Evolutionary conservation across 2,797 vertebrate genomes (phyloP), one percentile per base, ranked within the genome.

Genomic region (Notolepis coatsorum): DNA sequence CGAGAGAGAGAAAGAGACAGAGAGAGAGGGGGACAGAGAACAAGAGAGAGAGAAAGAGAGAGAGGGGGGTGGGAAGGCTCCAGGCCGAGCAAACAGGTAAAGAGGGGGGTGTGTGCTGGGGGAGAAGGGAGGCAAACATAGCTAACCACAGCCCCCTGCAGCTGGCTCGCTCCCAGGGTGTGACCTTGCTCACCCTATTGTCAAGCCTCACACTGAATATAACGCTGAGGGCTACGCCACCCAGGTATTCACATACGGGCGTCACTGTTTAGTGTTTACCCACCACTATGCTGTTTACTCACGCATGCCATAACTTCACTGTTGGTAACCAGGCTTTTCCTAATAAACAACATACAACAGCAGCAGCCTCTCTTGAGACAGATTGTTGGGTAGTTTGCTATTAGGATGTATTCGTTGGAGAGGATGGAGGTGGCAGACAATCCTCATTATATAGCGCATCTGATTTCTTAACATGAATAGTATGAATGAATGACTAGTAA

Each of bases 121-220:
- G 9, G 68, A 68, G 75, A 68, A 80, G 61, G 20, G 23, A 25
- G 43, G 59, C 57, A 87, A 85, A 87, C 75, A 80, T 45, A 25
- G 0, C 0, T 7, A 28, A 27, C 45, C 47, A 38, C 25, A n/a
- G 57, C 72, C 64, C 50, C 61, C 56, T 66, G 71, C 82, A 88
- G 82, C 69, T 86, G 82, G 72, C 72, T 18, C n/a, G 65, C 41
- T 31, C 82, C 73, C 88, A 88, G 77, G 84, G 79, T 77, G 75
- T 80, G 80, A 83, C 74, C 82, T 49, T 27, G 0, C 28, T 65
- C 56, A 68, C 65, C 71, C 20, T 6, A 72, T 74, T 80, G 70
- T 80, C 46, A 47, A 39, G 1, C 33, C 48, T 0, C 0, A 53
- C 58, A 18, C 73, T 54, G 43, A 49, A 54, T 41, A 4, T 3